Percentiles rank a stretch among this genome's conserved stretches.
Evolutionary conservation across 1,140 invertebrate species (phyloP).

Genomic region (Bemisia tabaci): DNA sequence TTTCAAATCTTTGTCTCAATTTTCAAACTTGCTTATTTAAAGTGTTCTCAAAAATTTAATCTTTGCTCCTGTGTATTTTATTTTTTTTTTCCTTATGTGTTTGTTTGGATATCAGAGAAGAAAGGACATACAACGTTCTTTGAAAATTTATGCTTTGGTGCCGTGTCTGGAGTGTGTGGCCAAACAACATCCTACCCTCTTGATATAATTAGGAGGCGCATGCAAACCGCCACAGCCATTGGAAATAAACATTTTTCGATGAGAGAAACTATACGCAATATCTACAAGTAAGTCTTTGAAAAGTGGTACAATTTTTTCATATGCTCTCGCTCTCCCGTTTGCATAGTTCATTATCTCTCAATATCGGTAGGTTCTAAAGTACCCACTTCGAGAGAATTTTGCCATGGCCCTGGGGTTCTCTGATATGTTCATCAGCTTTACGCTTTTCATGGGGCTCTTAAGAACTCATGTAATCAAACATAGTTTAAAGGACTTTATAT

Average conservation of each 20-base stretch:
- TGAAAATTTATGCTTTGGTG: slow-evolving; percentile 66
- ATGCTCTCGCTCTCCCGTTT: too few species aligned
- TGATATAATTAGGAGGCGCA: slow-evolving; percentile 76
- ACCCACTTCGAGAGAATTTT: too few species aligned
- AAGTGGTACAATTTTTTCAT: too few species aligned
- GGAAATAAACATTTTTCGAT: slow-evolving; percentile 48
- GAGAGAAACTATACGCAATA: slow-evolving; percentile 41
- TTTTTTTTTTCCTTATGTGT: slow-evolving; percentile 15
- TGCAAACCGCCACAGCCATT: slow-evolving; percentile 56
- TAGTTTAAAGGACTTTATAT: too few species aligned
- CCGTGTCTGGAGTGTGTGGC: slow-evolving; percentile 81
- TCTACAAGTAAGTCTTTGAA: slow-evolving; percentile 39
- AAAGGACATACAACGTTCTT: slow-evolving; percentile 38
- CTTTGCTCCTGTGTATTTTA: neutral
- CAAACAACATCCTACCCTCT: slow-evolving; percentile 92
- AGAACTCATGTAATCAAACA: too few species aligned
- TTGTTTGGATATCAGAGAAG: too few species aligned
- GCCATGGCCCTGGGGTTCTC: too few species aligned
- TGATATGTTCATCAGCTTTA: too few species aligned
- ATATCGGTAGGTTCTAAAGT: too few species aligned
- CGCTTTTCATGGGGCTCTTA: too few species aligned
- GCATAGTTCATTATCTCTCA: too few species aligned
- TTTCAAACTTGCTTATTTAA: neutral
- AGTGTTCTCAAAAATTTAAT: neutral
- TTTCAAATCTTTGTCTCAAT: slow-evolving; percentile 2